A percentile compares a stretch with the other conserved stretches of the same genome.
phyloP scores from a whole-genome alignment of 2,113 vertebrate genomes.

The Sorex araneus region DNA sequence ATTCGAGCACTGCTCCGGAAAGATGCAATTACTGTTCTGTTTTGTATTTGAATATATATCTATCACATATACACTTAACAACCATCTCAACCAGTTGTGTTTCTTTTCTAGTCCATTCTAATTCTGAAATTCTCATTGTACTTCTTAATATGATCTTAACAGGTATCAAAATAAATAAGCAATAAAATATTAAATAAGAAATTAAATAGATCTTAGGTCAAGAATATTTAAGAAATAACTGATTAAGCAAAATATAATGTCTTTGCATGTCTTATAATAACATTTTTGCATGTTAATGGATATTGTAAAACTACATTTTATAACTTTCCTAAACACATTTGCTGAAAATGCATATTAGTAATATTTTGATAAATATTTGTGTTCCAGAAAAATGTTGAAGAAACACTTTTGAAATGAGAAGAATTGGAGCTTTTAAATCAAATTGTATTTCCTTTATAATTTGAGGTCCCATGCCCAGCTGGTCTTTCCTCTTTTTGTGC shows the following conservation, averaged over 20 bases:
- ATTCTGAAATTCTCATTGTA: constrained; percentile 53
- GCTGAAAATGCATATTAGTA: constrained; percentile 44
- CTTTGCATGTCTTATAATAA: background rate
- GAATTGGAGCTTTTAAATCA: constrained; percentile 32
- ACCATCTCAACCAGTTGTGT: constrained; percentile 31
- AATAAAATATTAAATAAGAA: background rate
- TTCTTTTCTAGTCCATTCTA: constrained; percentile 58
- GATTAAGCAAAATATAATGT: constrained; percentile 51
- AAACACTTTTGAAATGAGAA: constrained; percentile 55
- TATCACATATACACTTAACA: background rate
- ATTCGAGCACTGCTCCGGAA: background rate
- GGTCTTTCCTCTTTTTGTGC: constrained; percentile 22
- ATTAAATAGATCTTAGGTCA: background rate
- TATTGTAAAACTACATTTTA: background rate
- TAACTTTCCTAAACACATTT: constrained; percentile 51
- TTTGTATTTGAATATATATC: background rate
- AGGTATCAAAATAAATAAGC: constrained; percentile 1
- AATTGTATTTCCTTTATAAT: constrained; percentile 62
- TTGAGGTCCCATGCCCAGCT: constrained; percentile 33
- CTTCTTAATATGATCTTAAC: constrained; percentile 37
- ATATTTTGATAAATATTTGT: constrained; percentile 49
- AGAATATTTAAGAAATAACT: constrained; percentile 53
- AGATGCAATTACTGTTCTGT: constrained; percentile 51
- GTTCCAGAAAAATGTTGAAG: constrained; percentile 9
- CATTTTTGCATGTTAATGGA: background rate